A percentile compares a stretch with the other conserved stretches of the same genome.
phyloP scores from a whole-genome alignment of 2,113 vertebrate genomes.

The Paedocypris sp. region DNA sequence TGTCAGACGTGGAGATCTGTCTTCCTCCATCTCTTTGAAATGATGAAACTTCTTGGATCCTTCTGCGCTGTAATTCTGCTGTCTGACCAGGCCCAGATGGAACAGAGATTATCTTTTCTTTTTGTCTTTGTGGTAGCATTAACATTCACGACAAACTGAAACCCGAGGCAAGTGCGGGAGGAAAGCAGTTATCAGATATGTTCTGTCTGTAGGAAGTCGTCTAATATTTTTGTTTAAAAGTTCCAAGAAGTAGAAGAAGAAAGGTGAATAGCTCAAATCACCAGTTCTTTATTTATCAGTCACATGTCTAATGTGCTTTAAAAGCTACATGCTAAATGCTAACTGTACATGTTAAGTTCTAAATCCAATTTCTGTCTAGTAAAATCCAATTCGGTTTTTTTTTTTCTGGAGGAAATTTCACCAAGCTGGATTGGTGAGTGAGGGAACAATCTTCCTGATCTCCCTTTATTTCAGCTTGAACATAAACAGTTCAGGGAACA shows the following conservation, averaged over 20 bases:
- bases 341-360: no score
- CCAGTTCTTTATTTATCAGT: no score
- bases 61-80: neutral
- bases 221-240: no score
- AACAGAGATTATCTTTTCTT: constrained; percentile 16
- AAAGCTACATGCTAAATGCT: no score
- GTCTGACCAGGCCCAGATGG: constrained; percentile 22
- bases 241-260: no score
- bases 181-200: neutral
- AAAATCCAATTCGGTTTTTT: no score
- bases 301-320: no score
- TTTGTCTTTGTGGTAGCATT: neutral
- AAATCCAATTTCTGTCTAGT: no score
- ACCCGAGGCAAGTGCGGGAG: neutral
- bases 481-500: constrained; percentile 52
- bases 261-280: no score
- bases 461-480: constrained; percentile 48
- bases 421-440: constrained; percentile 44
- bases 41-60: constrained; percentile 10
- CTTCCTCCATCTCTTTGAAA: constrained; percentile 15
- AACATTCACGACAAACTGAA: neutral
- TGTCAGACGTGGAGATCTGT: constrained; percentile 25
- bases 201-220: neutral
- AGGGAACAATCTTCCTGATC: constrained; percentile 29
- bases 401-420: neutral